Evolutionary conservation across 2,113 vertebrate species (phyloP), one percentile per base, ranked within the genome.

Genomic region (Gambusia affinis): DNA sequence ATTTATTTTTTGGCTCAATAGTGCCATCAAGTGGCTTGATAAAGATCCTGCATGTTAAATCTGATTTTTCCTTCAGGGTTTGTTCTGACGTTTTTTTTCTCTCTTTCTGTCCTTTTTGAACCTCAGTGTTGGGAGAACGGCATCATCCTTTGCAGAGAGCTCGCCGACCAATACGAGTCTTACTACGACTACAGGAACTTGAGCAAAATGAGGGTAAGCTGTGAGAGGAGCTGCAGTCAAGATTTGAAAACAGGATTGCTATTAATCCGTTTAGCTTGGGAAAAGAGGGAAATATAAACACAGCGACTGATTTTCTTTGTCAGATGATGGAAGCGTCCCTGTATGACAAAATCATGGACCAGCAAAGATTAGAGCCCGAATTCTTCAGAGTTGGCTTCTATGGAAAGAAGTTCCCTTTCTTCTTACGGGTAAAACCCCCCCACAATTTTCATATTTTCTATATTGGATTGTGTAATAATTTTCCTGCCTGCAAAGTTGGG

Each of bases 291-390:
- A 64, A 64, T 22, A 35, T 19, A 47, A 47, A 47, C 17, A 5
- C 12, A 24, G 1, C 17, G 4, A 7, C n/a, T 28, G n/a, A 10
- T 37, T 61, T 39, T 10, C 8, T 3, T 73, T 42, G 4, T 19
- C 67, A 95, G 95, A 98, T 98, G 96, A 99, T 97, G 97, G 98
- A 99, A 87, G 98, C 98, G 0, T 98, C 97, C 60, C 91, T 99
- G 28, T 99, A 99, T 67, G 98, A 99, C 92, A 99, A 99, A 94
- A 99, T 99, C 76, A 99, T 99, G 98, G 98, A 99, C 92, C 98
- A 99, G 84, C 98, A 99, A 73, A 94, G 98, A 61, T 90, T 99
- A 83, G 98, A 99, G 71, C 98, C 98, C 0, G 98, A 99, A 85
- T 99, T 99, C 94, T 99, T 99, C 91, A 90, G 98, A 91, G 97